These are phyloP conservation scores for Hymenochirus boettgeri DNA, from an alignment of 2,113 vertebrate species.

Conservation along the genomic window DNA sequence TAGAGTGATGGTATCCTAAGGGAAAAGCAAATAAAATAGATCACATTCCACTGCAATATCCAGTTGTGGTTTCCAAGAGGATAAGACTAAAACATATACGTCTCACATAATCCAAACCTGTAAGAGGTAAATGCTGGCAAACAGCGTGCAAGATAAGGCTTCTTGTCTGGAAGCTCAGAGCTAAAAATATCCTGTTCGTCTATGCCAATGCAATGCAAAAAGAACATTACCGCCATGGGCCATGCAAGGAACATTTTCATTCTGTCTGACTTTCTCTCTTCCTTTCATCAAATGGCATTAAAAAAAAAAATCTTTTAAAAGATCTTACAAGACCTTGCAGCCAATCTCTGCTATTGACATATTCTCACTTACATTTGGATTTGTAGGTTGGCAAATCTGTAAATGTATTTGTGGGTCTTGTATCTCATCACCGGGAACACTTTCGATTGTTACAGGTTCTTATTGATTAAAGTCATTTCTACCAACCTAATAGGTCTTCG, in stretches of 20 bases:
- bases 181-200: constrained; percentile 26
- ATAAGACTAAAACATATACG: constrained; percentile 11
- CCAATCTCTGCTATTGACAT: not conserved
- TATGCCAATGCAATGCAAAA: not conserved
- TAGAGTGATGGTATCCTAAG: constrained; percentile 26
- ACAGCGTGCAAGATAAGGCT: constrained; percentile 15
- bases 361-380: too few species aligned
- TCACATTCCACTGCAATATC: constrained; percentile 44
- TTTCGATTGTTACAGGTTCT: too few species aligned
- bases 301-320: constrained; percentile 14
- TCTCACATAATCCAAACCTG: constrained; percentile 30
- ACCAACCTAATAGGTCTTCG: too few species aligned
- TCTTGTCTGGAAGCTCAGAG: constrained; percentile 25
- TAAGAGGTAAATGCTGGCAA: constrained; percentile 29
- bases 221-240: constrained; percentile 1
- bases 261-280: not conserved
- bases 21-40: constrained; percentile 47
- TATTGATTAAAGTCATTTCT: too few species aligned
- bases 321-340: constrained; percentile 7
- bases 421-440: too few species aligned
- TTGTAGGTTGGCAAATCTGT: too few species aligned
- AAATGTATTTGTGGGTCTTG: too few species aligned
- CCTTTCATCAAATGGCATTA: not conserved
- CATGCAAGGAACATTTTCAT: not conserved
- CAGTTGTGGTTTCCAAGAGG: constrained; percentile 43